Conservation (phyloP, 2,797 vertebrate genomes). For the Discoglossus pictus region DNA sequence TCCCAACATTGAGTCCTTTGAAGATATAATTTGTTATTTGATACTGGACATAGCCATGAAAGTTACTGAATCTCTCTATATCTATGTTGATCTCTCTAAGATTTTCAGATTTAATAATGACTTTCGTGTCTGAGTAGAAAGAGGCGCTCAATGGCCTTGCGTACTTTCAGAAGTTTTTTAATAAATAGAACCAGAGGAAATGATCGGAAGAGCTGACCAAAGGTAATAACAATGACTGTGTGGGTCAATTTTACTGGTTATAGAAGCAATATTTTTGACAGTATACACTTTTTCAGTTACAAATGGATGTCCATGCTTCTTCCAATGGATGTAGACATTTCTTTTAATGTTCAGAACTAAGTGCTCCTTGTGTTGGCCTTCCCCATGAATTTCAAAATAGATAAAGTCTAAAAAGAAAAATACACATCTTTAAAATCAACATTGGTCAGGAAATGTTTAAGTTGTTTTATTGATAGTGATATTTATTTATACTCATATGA, state of each 20-base stretch:
- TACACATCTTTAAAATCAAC: neutral
- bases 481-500: too few species aligned
- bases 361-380: slow-evolving; percentile 33
- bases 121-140: slow-evolving; percentile 54
- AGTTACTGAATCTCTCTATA: slow-evolving; percentile 53
- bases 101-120: slow-evolving; percentile 60
- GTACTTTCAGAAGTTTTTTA: slow-evolving; percentile 47
- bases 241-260: slow-evolving; percentile 41
- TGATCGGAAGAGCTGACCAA: slow-evolving; percentile 63
- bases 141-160: slow-evolving; percentile 50
- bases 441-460: too few species aligned
- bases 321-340: slow-evolving; percentile 55
- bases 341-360: slow-evolving; percentile 45
- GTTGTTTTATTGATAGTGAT: too few species aligned
- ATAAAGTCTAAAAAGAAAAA: slow-evolving; percentile 45
- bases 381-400: slow-evolving; percentile 46
- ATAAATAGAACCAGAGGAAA: slow-evolving; percentile 59
- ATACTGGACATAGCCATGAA: slow-evolving; percentile 59
- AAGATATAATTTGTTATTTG: slow-evolving; percentile 56
- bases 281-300: slow-evolving; percentile 34
- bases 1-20: slow-evolving; percentile 46
- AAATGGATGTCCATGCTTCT: slow-evolving; percentile 57
- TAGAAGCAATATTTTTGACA: slow-evolving; percentile 52
- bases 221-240: slow-evolving; percentile 51
- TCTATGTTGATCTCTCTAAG: slow-evolving; percentile 49